These are phyloP conservation scores for Hexactinellida sp. DNA, from an alignment of 37 sponge, comb jelly and placozoan genomes.

Conservation along the genomic window DNA sequence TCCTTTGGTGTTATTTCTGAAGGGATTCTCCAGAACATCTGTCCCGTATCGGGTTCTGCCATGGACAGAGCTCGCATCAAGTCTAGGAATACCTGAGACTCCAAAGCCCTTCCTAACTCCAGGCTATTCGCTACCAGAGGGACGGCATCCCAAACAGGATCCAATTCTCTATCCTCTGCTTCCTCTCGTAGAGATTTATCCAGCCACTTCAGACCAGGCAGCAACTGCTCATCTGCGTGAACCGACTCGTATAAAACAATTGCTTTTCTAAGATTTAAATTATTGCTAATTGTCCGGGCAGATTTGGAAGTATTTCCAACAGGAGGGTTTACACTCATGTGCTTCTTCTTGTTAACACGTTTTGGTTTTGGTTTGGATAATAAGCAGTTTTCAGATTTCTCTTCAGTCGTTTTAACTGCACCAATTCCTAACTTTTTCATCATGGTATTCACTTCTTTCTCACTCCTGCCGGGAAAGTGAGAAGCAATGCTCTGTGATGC, in stretches of 20 bases:
- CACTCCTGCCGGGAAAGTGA: not conserved
- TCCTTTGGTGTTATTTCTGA: not conserved
- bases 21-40: slow-evolving; percentile 9
- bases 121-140: not conserved
- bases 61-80: not conserved
- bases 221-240: not conserved
- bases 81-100: not conserved
- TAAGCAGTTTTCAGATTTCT: not conserved
- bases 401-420: not conserved
- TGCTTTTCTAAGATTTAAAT: not conserved
- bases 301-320: not conserved
- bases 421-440: not conserved
- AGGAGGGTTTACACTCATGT: not conserved
- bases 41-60: not conserved
- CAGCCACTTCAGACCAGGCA: not conserved
- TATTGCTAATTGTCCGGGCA: not conserved
- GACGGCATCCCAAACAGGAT: not conserved
- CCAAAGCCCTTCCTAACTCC: not conserved
- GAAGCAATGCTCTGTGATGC: not conserved
- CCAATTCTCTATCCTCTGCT: not conserved
- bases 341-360: not conserved
- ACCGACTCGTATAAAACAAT: not conserved
- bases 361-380: not conserved
- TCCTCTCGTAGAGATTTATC: not conserved
- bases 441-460: not conserved